These are phyloP conservation scores for Lophotriccus pileatus DNA, from an alignment of 2,797 vertebrate genomes.

Conservation along the genomic window DNA sequence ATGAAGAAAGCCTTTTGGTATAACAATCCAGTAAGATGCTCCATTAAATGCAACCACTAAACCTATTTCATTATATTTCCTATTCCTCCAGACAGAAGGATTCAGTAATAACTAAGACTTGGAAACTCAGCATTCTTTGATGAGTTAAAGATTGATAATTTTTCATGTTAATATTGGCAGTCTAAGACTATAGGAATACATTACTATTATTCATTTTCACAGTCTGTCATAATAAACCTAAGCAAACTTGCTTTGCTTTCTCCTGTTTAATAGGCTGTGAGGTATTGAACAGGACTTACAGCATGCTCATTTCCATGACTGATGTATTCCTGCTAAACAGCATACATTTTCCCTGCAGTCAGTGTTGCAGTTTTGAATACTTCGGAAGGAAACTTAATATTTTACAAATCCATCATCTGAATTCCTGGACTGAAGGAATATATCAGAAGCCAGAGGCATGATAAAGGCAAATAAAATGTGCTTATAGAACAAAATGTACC, in stretches of 20 bases:
- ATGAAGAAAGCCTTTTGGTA: slow-evolving; percentile 11
- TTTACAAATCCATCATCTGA: slow-evolving; percentile 38
- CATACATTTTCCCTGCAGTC: slow-evolving; percentile 49
- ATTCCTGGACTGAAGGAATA: slow-evolving; percentile 21
- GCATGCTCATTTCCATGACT: slow-evolving; percentile 65
- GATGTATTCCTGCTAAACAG: slow-evolving; percentile 55
- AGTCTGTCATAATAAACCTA: slow-evolving; percentile 52
- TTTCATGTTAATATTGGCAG: slow-evolving; percentile 72
- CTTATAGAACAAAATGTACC: neutral
- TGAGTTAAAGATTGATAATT: slow-evolving; percentile 71
- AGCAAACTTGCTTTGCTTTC: slow-evolving; percentile 64
- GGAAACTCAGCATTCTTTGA: slow-evolving; percentile 58
- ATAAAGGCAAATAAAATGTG: neutral
- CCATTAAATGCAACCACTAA: slow-evolving; percentile 49
- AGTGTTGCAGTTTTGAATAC: slow-evolving; percentile 30
- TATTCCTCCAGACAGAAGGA: slow-evolving; percentile 51
- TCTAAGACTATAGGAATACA: slow-evolving; percentile 36
- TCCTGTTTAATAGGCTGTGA: slow-evolving; percentile 76
- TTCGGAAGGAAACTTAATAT: slow-evolving; percentile 46
- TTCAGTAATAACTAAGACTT: slow-evolving; percentile 59
- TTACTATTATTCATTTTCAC: slow-evolving; percentile 58
- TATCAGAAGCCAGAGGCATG: neutral
- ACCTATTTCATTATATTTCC: slow-evolving; percentile 46
- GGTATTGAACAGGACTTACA: slow-evolving; percentile 62
- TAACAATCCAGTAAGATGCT: slow-evolving; percentile 14